Base-by-base conservation (phyloP, 2,113 vertebrate species). In the Spheniscus mendiculus region DNA sequence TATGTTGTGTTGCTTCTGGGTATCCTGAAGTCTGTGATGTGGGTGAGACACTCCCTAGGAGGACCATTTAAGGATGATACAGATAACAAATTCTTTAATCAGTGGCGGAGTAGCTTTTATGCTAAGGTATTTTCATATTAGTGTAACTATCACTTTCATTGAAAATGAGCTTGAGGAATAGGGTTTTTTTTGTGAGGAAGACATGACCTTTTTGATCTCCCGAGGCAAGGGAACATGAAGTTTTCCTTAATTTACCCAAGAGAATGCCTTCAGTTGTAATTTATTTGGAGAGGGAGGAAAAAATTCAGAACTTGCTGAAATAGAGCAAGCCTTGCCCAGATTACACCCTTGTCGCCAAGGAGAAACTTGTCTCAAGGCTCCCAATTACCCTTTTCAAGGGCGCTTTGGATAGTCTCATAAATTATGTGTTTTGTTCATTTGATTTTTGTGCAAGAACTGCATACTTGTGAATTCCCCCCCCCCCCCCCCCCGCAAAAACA, bases 321-420 rank as follows among this genome's bases (percentile, higher is more conserved):
- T 71, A 77, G 49, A 83, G 27, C 36, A 90, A 62, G 15, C 56
- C 44, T 52, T 89, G 86, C 89, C 4, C 9, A 79, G 89, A 62
- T 44, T 23, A 25, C 25, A 52, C 76, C n/a, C 70, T 89, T 94
- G 38, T 92, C n/a, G 0, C 58, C 69, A 82, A 93, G 79, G 85
- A 91, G 80, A 91, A 82, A 34, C 55, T 79, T 90, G 52, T 94
- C 76, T 90, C 88, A 83, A 67, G 81, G 77, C 89, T 94, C 66
- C 80, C 63, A 91, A 29, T 94, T 94, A 89, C 38, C 85, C 45
- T 59, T 89, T 95, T 72, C 71, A 82, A 90, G 77, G 55, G 38
- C 15, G 3, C 56, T 93, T 95, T 88, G 61, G 32, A 27, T 88
- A 82, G 56, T 79, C 18, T 84, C 58, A 38, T 93, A 92, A 96